These are phyloP conservation scores for Tauraco hartlaubi DNA, from an alignment of 2,797 vertebrate species.

Conservation along the genomic window DNA sequence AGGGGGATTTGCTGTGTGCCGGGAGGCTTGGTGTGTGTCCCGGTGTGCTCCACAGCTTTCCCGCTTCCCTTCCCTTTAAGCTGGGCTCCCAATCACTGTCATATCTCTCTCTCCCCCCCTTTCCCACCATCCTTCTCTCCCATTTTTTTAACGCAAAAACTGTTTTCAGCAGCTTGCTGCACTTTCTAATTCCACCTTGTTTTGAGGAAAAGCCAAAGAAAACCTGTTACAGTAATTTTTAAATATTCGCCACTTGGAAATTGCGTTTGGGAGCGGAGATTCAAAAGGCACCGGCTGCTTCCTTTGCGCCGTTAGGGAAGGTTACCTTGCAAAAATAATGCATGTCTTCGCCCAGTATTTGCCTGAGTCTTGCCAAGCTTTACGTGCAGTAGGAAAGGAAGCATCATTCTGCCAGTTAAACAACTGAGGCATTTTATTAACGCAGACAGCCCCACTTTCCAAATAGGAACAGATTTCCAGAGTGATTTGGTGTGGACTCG, in stretches of 20 bases:
- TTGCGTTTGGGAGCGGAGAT: not conserved
- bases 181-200: not conserved
- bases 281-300: not conserved
- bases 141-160: not conserved
- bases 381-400: not conserved
- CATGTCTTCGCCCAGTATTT: not conserved
- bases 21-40: fast-evolving
- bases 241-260: not conserved
- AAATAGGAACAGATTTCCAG: not conserved
- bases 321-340: not conserved
- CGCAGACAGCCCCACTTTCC: not conserved
- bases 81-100: not conserved
- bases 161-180: not conserved
- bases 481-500: not conserved
- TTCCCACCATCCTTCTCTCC: too few relatives aligned
- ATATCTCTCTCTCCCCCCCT: too few relatives aligned
- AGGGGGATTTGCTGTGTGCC: not conserved
- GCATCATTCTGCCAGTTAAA: not conserved
- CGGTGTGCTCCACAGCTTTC: not conserved
- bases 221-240: not conserved
- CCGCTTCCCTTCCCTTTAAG: fast-evolving
- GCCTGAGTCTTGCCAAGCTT: not conserved
- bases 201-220: not conserved
- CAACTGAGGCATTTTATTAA: not conserved
- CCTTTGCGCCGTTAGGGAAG: not conserved